Base-by-base conservation (phyloP, 2,113 vertebrate genomes). In the Trachemys scripta region DNA sequence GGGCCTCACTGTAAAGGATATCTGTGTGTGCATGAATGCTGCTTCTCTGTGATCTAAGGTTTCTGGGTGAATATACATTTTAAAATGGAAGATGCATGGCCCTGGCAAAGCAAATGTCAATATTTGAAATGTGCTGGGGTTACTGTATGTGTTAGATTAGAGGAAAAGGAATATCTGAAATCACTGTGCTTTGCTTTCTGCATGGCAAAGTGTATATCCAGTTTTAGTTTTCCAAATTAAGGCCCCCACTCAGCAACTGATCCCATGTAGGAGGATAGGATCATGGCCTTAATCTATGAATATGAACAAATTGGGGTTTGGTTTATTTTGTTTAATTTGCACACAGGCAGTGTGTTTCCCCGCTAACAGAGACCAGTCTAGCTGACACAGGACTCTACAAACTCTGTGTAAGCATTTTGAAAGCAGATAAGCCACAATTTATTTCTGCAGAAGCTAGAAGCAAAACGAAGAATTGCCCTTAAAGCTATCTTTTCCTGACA, bases 391-490 rank as follows among this genome's bases (percentile, higher is more conserved):
- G 49, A 91, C 47, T 9, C 47, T 86, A 25, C 86, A 85, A 84
- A 27, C 2, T 51, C n/a, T n/a, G 9, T 54, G 65, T 50, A 65
- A 86, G 86, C 69, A 42, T 54, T 93, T 85, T 78, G 47, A 1
- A 0, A 75, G n/a, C 59, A 31, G 35, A 72, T 72, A 72, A 83
- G n/a, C 65, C 4, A 53, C 20, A 62, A 85, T 79, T 82, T n/a
- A 53, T 62, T 95, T 90, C 53, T 93, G 31, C 69, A 85, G 51
- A 54, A 69, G 38, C 57, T 50, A 80, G 51, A 85, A 75, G 53
- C 0, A 54, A 69, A 38, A 65, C 16, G 78, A 47, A 38, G 2
- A 76, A 84, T 25, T 82, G 38, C 42, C 49, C 50, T 81, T 90
- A 51, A 35, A n/a, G 2, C 1, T 50, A 50, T 31, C 38, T 89